Conservation (phyloP, 1,140 invertebrate species). For the Chlorops oryzae region DNA sequence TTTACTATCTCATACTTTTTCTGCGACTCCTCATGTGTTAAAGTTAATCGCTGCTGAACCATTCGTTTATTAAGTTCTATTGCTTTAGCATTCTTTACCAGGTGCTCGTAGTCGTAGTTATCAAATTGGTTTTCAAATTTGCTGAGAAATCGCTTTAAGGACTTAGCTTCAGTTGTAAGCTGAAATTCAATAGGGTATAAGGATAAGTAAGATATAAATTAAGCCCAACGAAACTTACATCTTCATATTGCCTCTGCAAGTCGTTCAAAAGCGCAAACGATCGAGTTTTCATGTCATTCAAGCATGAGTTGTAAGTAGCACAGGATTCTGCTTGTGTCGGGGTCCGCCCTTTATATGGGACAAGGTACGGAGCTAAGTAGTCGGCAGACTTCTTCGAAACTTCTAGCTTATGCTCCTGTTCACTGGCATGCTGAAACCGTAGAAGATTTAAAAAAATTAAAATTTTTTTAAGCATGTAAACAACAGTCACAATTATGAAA, state of each 20-base stretch:
- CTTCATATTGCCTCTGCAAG: slow-evolving; percentile 52
- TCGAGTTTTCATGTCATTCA: slow-evolving; percentile 53
- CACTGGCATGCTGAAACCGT: slow-evolving; percentile 45
- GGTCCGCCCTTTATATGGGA: slow-evolving; percentile 48
- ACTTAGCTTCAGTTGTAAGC: slow-evolving; percentile 39
- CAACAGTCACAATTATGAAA: too few species aligned
- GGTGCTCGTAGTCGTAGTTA: slow-evolving; percentile 39
- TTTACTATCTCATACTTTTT: slow-evolving; percentile 43
- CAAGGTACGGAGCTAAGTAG: slow-evolving; percentile 55
- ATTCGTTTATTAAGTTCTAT: slow-evolving; percentile 42
- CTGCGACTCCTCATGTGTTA: slow-evolving; percentile 40
- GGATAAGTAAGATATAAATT: neutral
- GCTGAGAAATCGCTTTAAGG: slow-evolving; percentile 34
- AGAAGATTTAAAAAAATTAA: too few species aligned
- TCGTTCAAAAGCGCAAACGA: slow-evolving; percentile 51
- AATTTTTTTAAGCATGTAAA: too few species aligned
- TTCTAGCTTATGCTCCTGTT: slow-evolving; percentile 36
- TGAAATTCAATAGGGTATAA: too few species aligned
- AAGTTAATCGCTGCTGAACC: slow-evolving; percentile 38
- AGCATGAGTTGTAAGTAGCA: slow-evolving; percentile 48
- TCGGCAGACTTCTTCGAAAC: slow-evolving; percentile 48
- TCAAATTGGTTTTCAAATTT: slow-evolving; percentile 44
- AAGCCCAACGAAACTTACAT: slow-evolving; percentile 39
- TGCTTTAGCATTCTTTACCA: slow-evolving; percentile 36
- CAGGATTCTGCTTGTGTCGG: slow-evolving; percentile 41